Base-by-base conservation (phyloP, 1,140 invertebrate genomes). In the Lysiphlebus fabarum region DNA sequence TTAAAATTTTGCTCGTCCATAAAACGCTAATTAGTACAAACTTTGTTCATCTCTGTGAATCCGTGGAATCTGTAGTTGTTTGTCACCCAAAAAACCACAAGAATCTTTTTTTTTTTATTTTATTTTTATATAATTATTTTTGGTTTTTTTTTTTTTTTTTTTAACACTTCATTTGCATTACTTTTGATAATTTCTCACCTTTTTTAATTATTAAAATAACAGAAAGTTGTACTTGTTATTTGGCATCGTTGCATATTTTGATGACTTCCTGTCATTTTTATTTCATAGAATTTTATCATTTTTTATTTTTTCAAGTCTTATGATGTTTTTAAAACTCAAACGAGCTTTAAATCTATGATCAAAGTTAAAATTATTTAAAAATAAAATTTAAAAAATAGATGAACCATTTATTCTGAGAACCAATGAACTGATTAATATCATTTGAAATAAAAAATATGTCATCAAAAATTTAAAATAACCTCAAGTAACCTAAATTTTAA, bases 11-110 rank as follows among this genome's bases (percentile, higher is more conserved):
- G 45, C 44, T 61, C 62, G 59, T 62, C 65, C 65, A 68, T 63
- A 65, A 74, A 65, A 67, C 70, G 63, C 74, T 72, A 76, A 75
- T 76, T 75, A 75, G 72, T 64, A 12, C 64, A 61, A 65, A 62
- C 65, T 69, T 67, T 70, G 74, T 68, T 67, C 69, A 67, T 65
- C 36, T 14, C 50, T 69, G 66, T 66, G 66, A 67, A 70, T 72
- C 70, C 66, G 65, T 68, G 72, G 73, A 73, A 76, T 75, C 66
- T 67, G 58, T 63, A 70, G 68, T 71, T 74, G 72, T 75, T 76
- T 75, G 74, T 74, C 74, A 74, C 71, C 65, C 72, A 65, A 66
- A 54, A 51, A 36, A 37, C 49, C 47, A 37, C 36, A 12, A 36
- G 36, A 8, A 33, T 47, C 45, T 36, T 36, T 36, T 37, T 44